Evolutionary conservation across 2,888 invertebrate species (phyloP), one percentile per base, ranked within the genome.

Genomic region (Uropetala carovei): DNA sequence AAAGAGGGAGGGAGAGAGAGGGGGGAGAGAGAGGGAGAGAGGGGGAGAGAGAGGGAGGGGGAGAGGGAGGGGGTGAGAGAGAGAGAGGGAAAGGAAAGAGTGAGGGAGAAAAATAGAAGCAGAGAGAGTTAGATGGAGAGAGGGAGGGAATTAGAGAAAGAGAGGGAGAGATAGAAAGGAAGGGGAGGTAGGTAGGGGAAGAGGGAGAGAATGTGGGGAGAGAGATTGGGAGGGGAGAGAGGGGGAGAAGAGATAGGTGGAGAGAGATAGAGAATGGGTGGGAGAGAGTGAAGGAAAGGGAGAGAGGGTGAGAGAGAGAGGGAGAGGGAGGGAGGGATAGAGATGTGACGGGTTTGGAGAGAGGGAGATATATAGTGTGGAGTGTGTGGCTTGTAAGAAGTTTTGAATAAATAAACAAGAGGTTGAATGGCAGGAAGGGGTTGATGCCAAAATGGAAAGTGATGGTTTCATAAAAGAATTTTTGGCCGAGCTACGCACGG

Each of bases 361-460:
- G 11, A 22, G 43, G 7, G 27, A 27, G 75, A 27, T n/a, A 27
- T n/a, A 75, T 75, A 75, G 10, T 27, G 27, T 27, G 13, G 22
- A 27, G 22, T 18, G 22, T 18, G 14, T 16, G 14, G 14, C 16
- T 16, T 10, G n/a, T 18, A 22, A 75, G 27, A 27, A 27, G 75
- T 27, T 14, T 18, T 75, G 75, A 75, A 75, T 75, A 75, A 75
- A 75, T 75, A 75, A 75, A 75, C 75, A 75, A 27, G 27, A 27
- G 11, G 11, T n/a, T 75, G 75, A 75, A 75, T 75, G 75, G 27
- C 75, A 75, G 75, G 11, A 27, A 13, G 18, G 75, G 22, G 22
- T 22, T n/a, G 68, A n/a, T 68, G n/a, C 68, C 68, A 68, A 22
- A 68, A 68, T 75, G 75, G 75, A 75, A 75, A 27, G 68, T 22